Evolutionary conservation across 2,888 invertebrate species (phyloP).

Genomic region (Tachina lurida): DNA sequence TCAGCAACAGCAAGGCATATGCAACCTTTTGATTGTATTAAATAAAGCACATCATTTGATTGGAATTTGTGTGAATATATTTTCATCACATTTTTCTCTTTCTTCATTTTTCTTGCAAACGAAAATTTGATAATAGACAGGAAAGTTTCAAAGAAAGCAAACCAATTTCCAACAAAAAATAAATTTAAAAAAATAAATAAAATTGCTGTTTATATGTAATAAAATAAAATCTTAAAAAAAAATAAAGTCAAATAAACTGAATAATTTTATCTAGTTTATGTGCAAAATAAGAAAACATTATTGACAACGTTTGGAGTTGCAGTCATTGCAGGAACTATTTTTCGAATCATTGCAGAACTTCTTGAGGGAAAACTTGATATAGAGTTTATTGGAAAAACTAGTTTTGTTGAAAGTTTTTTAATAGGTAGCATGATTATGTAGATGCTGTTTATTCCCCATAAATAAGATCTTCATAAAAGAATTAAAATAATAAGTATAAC

Average conservation of each 20-base stretch:
- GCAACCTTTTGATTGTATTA: conserved; percentile 55
- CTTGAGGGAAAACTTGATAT: neutral
- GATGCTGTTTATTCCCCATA: no score
- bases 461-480: no score
- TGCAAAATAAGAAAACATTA: conserved; percentile 18
- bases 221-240: no score
- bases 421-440: neutral
- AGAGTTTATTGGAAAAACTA: neutral
- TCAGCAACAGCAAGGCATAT: conserved; percentile 16
- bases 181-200: no score
- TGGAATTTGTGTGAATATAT: conserved; percentile 50
- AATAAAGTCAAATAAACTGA: neutral
- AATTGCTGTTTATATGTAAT: no score
- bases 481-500: no score
- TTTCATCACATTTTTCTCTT: neutral
- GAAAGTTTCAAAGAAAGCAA: neutral
- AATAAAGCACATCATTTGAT: conserved; percentile 55
- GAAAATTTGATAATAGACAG: conserved; percentile 42
- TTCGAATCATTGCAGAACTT: neutral
- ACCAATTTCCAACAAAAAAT: neutral
- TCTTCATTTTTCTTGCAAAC: conserved; percentile 13
- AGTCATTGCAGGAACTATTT: neutral
- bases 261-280: conserved; percentile 27
- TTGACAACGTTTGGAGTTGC: conserved; percentile 3
- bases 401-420: neutral